Conservation (phyloP, 2,113 vertebrate species). For the Heptranchias perlo region DNA sequence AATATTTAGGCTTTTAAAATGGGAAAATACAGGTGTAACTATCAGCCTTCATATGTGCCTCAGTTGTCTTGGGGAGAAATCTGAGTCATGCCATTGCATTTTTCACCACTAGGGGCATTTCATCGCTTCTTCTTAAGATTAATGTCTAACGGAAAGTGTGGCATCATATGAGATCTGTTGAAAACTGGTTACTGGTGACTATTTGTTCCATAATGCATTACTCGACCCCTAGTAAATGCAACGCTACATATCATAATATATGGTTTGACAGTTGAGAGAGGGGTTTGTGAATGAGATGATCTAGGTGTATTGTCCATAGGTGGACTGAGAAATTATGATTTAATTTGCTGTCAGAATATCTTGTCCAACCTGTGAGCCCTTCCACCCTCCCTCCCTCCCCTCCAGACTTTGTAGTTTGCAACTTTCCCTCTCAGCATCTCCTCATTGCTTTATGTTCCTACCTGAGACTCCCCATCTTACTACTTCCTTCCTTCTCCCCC, state of each 20-base stretch:
- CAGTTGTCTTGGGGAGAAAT: neutral
- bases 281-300: neutral
- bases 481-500: neutral
- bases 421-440: neutral
- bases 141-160: neutral
- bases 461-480: neutral
- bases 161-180: neutral
- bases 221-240: neutral
- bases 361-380: neutral
- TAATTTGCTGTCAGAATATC: neutral
- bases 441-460: neutral
- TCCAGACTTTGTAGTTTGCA: neutral
- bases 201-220: neutral
- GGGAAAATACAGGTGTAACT: neutral
- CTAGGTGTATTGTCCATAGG: neutral
- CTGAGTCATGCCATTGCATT: neutral
- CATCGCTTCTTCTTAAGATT: neutral
- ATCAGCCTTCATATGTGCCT: neutral
- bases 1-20: neutral
- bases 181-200: neutral
- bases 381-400: neutral
- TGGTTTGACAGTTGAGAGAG: neutral
- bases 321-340: neutral
- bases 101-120: neutral
- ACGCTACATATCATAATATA: neutral